Evolutionary conservation across 2,888 invertebrate species (phyloP).

Genomic region (Ophion slaviceki): DNA sequence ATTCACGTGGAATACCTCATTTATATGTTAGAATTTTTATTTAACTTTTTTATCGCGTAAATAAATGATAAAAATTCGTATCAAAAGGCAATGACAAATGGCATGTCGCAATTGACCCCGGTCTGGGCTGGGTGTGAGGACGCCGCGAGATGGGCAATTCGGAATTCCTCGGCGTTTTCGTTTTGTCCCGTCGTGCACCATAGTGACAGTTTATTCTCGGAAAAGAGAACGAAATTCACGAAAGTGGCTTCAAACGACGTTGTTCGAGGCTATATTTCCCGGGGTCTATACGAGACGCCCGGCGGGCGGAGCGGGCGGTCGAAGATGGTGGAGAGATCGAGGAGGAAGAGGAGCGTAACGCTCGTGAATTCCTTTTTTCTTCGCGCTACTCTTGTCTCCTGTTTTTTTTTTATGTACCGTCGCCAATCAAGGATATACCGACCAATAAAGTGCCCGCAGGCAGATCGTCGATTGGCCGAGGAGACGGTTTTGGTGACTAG

Average conservation of each 20-base stretch:
- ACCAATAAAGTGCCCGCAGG: slow-evolving; percentile 29
- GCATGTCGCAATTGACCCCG: slow-evolving; percentile 3
- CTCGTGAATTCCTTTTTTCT: slow-evolving; percentile 13
- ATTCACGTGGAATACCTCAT: too few relatives aligned
- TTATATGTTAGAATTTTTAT: background rate
- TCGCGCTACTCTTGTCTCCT: background rate
- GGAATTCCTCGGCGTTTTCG: slow-evolving; percentile 45
- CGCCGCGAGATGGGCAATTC: slow-evolving; percentile 34
- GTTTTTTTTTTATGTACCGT: slow-evolving; percentile 9
- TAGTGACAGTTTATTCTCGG: slow-evolving; percentile 42
- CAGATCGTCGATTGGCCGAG: slow-evolving; percentile 45
- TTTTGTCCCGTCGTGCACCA: slow-evolving; percentile 51
- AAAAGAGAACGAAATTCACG: slow-evolving; percentile 36
- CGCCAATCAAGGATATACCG: slow-evolving; percentile 43
- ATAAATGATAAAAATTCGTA: background rate
- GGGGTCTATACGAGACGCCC: slow-evolving; percentile 33
- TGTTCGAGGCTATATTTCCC: slow-evolving; percentile 42
- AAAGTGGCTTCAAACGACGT: slow-evolving; percentile 36
- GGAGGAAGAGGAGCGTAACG: slow-evolving; percentile 11
- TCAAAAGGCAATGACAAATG: background rate
- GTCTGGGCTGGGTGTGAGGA: background rate
- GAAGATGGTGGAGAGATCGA: slow-evolving; percentile 34
- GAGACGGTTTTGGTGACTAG: slow-evolving; percentile 1
- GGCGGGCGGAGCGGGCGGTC: background rate
- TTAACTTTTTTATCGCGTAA: background rate